phyloP scores from a whole-genome alignment of 2,888 invertebrate species.

The Calliphora vomitoria region DNA sequence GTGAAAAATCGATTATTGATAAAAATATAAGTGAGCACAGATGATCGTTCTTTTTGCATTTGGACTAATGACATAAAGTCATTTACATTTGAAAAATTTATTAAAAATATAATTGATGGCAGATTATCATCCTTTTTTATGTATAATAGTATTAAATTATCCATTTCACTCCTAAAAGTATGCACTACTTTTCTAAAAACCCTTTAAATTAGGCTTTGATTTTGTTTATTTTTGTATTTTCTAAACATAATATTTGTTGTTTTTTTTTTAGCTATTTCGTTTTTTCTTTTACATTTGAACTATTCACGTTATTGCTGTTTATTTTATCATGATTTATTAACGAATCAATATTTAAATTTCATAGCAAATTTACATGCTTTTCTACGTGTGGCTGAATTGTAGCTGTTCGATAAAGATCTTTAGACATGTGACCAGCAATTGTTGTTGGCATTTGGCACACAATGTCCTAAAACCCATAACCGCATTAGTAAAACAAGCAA shows the following conservation, averaged over 20 bases:
- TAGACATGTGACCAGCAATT: slow-evolving; percentile 70
- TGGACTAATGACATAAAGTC: too few relatives aligned
- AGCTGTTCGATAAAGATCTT: slow-evolving; percentile 63
- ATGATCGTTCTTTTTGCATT: too few relatives aligned
- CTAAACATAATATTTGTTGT: background rate
- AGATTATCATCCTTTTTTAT: too few relatives aligned
- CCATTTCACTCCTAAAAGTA: background rate
- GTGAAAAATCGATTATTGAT: too few relatives aligned
- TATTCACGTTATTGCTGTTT: slow-evolving; percentile 25
- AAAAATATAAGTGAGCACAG: too few relatives aligned
- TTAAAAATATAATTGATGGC: too few relatives aligned
- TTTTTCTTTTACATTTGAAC: background rate
- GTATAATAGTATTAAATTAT: too few relatives aligned
- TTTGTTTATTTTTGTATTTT: background rate
- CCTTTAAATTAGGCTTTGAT: background rate
- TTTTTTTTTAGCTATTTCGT: background rate
- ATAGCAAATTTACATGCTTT: slow-evolving; percentile 66
- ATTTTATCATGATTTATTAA: slow-evolving; percentile 69
- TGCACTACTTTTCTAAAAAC: background rate
- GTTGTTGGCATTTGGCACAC: slow-evolving; percentile 55
- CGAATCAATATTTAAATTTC: slow-evolving; percentile 73
- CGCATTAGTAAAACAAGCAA: slow-evolving; percentile 69
- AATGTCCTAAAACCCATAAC: slow-evolving; percentile 63
- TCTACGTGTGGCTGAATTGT: slow-evolving; percentile 24
- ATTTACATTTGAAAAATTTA: too few relatives aligned